Percentiles rank a stretch among this genome's conserved stretches.
phyloP scores from a whole-genome alignment of 2,113 vertebrate species.

The Alces alces region DNA sequence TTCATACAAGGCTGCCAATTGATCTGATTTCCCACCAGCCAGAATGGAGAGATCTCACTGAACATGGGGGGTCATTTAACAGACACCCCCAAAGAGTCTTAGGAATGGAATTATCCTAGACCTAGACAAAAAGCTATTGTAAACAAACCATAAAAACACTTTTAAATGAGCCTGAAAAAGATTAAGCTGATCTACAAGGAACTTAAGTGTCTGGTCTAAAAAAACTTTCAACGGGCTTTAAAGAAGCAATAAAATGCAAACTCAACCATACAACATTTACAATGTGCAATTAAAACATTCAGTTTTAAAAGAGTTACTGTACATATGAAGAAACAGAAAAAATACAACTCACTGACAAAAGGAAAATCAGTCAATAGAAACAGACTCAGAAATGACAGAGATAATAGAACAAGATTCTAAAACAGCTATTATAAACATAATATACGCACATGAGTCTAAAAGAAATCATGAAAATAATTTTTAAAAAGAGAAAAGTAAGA shows the following conservation, averaged over 20 bases:
- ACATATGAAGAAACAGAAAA: background rate
- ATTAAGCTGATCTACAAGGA: background rate
- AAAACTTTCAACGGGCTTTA: background rate
- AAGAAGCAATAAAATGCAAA: slow-evolving; percentile 6
- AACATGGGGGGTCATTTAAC: background rate
- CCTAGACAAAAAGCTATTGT: background rate
- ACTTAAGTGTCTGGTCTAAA: background rate
- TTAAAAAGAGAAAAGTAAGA: background rate
- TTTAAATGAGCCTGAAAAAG: background rate
- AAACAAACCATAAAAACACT: background rate
- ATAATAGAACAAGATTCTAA: background rate
- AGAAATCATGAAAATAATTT: background rate
- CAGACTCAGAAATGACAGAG: background rate
- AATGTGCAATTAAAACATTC: background rate
- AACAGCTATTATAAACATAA: background rate
- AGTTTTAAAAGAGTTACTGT: background rate
- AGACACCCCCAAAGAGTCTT: background rate
- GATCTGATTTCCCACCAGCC: background rate
- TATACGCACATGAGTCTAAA: background rate
- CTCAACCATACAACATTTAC: background rate
- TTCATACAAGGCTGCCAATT: background rate
- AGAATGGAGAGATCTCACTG: background rate
- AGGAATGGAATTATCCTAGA: background rate
- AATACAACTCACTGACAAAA: background rate
- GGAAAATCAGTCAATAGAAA: background rate